Evolutionary conservation across 2,888 invertebrate genomes (phyloP).

Genomic region (Pelosia muscerda): DNA sequence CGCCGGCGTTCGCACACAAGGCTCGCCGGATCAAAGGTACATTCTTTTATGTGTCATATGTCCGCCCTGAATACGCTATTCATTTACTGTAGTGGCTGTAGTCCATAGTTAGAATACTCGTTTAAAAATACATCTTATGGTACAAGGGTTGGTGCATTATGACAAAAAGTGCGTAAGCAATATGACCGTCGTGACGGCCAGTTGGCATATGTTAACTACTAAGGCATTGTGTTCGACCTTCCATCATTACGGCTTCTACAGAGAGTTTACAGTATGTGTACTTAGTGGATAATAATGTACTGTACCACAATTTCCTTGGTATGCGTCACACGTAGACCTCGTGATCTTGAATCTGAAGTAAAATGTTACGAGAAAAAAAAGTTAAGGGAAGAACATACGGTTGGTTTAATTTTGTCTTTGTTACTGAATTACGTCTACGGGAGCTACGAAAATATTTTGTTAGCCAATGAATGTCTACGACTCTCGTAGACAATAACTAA

Average conservation of each 20-base stretch:
- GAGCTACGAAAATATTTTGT: conserved; percentile 7
- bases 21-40: conserved; percentile 81
- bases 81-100: conserved; percentile 57
- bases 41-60: conserved; percentile 57
- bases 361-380: neutral
- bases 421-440: conserved; percentile 5
- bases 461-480: conserved; percentile 17
- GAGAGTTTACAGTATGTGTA: conserved; percentile 43
- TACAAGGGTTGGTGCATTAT: conserved; percentile 67
- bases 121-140: conserved; percentile 48
- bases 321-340: neutral
- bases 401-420: neutral
- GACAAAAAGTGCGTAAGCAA: conserved; percentile 54
- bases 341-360: neutral
- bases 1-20: conserved; percentile 81
- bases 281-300: conserved; percentile 21
- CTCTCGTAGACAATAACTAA: conserved; percentile 11
- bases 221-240: conserved; percentile 69
- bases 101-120: conserved; percentile 33
- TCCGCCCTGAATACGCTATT: conserved; percentile 67
- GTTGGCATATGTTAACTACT: conserved; percentile 57
- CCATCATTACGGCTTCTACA: conserved; percentile 72
- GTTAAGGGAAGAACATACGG: conserved; percentile 23
- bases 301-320: conserved; percentile 14
- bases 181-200: conserved; percentile 50